Conservation (phyloP, 2,113 vertebrate genomes). For the Hoplias malabaricus region DNA sequence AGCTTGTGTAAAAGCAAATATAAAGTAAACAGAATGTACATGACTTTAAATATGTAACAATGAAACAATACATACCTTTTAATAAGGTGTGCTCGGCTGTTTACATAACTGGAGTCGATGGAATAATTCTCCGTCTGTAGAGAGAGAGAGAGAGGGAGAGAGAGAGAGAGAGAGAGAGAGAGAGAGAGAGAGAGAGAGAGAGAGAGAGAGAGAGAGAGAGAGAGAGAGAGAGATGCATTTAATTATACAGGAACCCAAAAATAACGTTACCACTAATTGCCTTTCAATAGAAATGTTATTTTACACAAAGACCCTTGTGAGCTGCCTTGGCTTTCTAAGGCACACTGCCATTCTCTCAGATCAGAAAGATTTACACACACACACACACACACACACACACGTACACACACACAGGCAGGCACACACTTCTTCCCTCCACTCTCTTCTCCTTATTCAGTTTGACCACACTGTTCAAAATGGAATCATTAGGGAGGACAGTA, state of each 20-base stretch:
- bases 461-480: conserved; percentile 69
- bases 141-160: conserved; percentile 54
- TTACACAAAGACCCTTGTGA: conserved; percentile 72
- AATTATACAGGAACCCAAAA: conserved; percentile 74
- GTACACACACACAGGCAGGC: no score
- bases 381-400: no score
- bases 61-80: conserved; percentile 90
- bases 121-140: conserved; percentile 97
- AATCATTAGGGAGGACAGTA: conserved; percentile 70
- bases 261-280: conserved; percentile 75
- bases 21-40: neutral
- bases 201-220: conserved; percentile 56
- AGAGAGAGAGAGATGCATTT: conserved; percentile 72
- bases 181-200: conserved; percentile 67
- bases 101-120: conserved; percentile 98
- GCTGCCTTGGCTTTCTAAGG: conserved; percentile 68
- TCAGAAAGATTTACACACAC: no score
- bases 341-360: conserved; percentile 69
- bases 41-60: conserved; percentile 54
- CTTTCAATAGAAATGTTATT: conserved; percentile 78
- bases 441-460: conserved; percentile 55
- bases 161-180: conserved; percentile 56
- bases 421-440: conserved; percentile 35
- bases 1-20: neutral
- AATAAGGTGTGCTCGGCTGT: conserved; percentile 98